Evolutionary conservation across 35 echinoderm and acorn worm genomes (phyloP).

Genomic region (Amphiura filiformis): DNA sequence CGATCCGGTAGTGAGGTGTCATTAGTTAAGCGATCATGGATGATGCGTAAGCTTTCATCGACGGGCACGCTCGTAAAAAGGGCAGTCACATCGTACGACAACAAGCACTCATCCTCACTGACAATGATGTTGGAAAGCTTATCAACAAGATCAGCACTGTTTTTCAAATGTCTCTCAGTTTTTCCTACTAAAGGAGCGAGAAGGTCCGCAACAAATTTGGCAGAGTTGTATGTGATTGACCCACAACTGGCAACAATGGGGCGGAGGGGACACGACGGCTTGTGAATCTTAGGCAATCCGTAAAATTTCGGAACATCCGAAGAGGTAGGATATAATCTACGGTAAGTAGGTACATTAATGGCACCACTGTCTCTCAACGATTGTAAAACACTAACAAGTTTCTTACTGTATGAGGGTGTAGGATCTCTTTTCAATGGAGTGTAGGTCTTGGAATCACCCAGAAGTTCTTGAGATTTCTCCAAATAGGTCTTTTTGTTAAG

Average conservation of each 20-base stretch:
- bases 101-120: not conserved
- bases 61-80: not conserved
- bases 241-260: constrained; percentile 36
- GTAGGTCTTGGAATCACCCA: constrained; percentile 23
- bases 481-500: not conserved
- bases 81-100: constrained; percentile 8
- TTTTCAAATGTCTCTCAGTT: constrained; percentile 1
- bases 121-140: constrained; percentile 4
- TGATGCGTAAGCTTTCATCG: not conserved
- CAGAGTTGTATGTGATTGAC: constrained; percentile 17
- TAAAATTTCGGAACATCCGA: constrained; percentile 26
- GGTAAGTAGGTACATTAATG: not conserved
- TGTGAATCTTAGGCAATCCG: constrained; percentile 31
- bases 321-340: constrained; percentile 3
- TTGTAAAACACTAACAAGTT: not conserved
- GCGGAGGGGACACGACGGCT: not conserved
- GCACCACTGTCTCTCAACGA: not conserved
- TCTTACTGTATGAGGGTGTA: not conserved
- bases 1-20: not conserved
- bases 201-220: constrained; percentile 17
- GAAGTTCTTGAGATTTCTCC: not conserved
- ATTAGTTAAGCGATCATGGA: not conserved
- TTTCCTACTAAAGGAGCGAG: constrained; percentile 19
- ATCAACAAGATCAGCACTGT: not conserved
- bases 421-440: constrained; percentile 18